Percentiles rank a stretch among this genome's conserved stretches.
Conservation (phyloP, 1,140 invertebrate species). For the fruit fly (Drosophila melanogaster) region DNA sequence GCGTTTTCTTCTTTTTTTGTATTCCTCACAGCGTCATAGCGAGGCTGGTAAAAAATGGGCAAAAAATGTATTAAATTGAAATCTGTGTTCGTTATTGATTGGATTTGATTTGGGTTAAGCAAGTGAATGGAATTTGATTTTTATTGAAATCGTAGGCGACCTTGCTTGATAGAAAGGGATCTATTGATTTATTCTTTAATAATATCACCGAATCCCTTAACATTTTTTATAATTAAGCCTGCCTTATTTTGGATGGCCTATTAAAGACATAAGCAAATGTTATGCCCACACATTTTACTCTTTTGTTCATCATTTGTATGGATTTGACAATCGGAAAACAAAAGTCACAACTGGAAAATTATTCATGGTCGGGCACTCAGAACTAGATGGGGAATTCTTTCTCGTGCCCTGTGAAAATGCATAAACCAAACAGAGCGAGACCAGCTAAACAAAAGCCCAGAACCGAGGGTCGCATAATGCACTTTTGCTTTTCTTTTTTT, state of each 20-base stretch:
- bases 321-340: slow-evolving; percentile 61
- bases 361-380: slow-evolving; percentile 70
- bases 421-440: slow-evolving; percentile 73
- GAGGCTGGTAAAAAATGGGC: background rate
- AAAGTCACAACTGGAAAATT: slow-evolving; percentile 65
- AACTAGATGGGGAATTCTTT: slow-evolving; percentile 30
- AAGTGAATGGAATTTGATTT: slow-evolving; percentile 48
- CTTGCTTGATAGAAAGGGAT: background rate
- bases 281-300: slow-evolving; percentile 28
- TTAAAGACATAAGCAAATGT: slow-evolving; percentile 40
- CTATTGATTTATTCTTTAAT: no score
- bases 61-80: slow-evolving; percentile 25
- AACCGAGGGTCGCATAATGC: slow-evolving; percentile 56
- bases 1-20: slow-evolving; percentile 16
- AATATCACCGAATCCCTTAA: no score
- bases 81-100: slow-evolving; percentile 37
- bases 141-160: background rate
- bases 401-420: slow-evolving; percentile 39
- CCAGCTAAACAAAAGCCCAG: slow-evolving; percentile 27
- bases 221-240: no score
- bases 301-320: slow-evolving; percentile 48
- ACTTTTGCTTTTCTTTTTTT: slow-evolving; percentile 58
- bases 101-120: slow-evolving; percentile 37
- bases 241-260: slow-evolving; percentile 7
- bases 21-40: background rate